A percentile compares a stretch with the other conserved stretches of the same genome.
phyloP scores from a whole-genome alignment of 2,113 vertebrate species.

The Morone saxatilis region DNA sequence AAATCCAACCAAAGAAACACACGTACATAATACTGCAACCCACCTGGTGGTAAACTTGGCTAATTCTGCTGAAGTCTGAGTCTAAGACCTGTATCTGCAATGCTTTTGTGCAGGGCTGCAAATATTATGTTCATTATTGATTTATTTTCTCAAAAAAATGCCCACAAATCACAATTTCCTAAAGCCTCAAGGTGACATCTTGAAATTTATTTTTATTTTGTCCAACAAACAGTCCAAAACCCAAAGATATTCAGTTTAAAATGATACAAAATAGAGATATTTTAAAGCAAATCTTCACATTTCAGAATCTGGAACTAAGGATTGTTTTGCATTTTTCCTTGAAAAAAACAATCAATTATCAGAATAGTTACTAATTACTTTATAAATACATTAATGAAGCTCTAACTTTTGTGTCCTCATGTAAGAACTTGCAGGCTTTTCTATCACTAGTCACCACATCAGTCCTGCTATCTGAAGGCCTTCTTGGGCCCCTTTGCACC shows the following conservation, averaged over 20 bases:
- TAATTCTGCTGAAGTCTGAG: slow-evolving; percentile 20
- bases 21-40: slow-evolving; percentile 15
- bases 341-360: no score
- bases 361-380: background rate
- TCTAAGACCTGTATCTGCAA: slow-evolving; percentile 1
- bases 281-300: background rate
- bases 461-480: slow-evolving; percentile 37
- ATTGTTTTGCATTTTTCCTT: background rate
- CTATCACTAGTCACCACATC: background rate
- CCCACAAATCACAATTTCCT: background rate
- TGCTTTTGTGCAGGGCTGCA: background rate
- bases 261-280: background rate
- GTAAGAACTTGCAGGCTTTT: background rate
- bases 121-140: background rate
- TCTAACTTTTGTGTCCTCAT: background rate
- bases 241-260: background rate
- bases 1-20: slow-evolving; percentile 4
- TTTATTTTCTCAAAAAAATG: background rate
- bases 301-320: background rate
- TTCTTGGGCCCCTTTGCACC: slow-evolving; percentile 1
- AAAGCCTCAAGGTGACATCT: no score
- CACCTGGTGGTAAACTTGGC: slow-evolving; percentile 10
- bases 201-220: background rate
- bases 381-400: background rate
- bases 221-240: background rate